phyloP scores from a whole-genome alignment of 1,140 invertebrate species.

The Drosophila ohnishii region DNA sequence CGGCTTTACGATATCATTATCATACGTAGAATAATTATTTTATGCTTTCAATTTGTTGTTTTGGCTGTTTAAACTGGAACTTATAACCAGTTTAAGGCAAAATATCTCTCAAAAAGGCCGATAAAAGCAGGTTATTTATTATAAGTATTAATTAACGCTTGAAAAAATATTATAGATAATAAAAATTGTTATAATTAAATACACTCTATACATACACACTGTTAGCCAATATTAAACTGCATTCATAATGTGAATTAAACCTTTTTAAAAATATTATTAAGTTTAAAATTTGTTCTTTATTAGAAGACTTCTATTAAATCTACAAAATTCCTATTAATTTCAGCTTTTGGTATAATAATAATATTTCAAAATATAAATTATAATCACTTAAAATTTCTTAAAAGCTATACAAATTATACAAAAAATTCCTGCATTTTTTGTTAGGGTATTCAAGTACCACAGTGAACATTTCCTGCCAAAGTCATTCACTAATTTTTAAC shows the following conservation, averaged over 20 bases:
- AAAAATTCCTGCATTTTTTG: not conserved
- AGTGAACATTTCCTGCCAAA: constrained; percentile 22
- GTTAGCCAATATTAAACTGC: no score
- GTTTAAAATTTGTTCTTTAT: no score
- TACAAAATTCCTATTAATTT: not conserved
- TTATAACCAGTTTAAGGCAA: not conserved
- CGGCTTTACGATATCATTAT: not conserved
- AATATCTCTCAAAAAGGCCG: no score
- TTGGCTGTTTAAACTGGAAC: not conserved
- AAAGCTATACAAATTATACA: not conserved
- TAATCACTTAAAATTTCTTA: not conserved
- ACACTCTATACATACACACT: not conserved
- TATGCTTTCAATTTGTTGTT: not conserved
- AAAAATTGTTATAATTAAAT: not conserved
- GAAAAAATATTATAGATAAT: not conserved
- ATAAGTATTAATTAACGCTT: not conserved
- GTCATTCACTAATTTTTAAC: constrained; percentile 50
- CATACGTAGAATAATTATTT: not conserved
- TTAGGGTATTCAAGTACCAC: not conserved
- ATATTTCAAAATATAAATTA: not conserved
- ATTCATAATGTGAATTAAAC: no score
- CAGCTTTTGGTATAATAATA: not conserved
- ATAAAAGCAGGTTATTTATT: not conserved
- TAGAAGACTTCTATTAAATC: not conserved
- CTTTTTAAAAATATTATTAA: no score